These are phyloP conservation scores for Drosophila macrospina DNA, from an alignment of 2,888 invertebrate genomes.

Conservation along the genomic window DNA sequence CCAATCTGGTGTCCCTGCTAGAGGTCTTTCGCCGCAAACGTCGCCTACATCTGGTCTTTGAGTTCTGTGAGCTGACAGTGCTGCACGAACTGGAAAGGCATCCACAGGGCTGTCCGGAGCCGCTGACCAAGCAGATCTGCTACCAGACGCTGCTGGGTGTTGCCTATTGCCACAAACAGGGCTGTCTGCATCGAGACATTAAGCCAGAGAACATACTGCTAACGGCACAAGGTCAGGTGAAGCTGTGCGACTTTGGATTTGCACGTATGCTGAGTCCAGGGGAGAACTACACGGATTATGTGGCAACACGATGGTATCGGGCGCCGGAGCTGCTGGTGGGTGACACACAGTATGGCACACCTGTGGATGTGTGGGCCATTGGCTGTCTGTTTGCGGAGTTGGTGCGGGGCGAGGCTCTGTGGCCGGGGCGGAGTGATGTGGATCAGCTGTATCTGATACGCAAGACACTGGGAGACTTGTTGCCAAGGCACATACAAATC, in stretches of 20 bases:
- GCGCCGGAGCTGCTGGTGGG: conserved; percentile 98
- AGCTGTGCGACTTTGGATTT: conserved; percentile 99
- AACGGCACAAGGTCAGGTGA: conserved; percentile 96
- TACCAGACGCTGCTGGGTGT: conserved; percentile 98
- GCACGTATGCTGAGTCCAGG: conserved; percentile 98
- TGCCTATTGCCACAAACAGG: conserved; percentile 97
- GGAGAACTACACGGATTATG: conserved; percentile 99
- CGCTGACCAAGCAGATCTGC: conserved; percentile 95
- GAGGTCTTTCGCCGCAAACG: conserved; percentile 98
- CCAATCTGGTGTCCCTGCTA: conserved; percentile 97
- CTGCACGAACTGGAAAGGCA: conserved; percentile 98
- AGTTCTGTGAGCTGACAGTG: conserved; percentile 99
- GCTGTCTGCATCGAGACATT: conserved; percentile 98
- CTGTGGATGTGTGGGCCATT: conserved; percentile 99
- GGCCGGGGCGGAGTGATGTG: conserved; percentile 99
- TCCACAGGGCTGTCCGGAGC: conserved; percentile 96
- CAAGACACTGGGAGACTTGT: conserved; percentile 96
- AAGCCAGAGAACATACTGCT: conserved; percentile 99
- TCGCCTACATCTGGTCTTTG: conserved; percentile 98
- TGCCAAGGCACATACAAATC: conserved; percentile 97
- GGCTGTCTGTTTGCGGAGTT: conserved; percentile 96
- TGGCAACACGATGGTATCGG: conserved; percentile 99
- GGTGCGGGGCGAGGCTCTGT: conserved; percentile 95
- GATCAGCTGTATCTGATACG: conserved; percentile 98
- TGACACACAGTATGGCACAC: conserved; percentile 95